Conservation (phyloP, 2,888 invertebrate genomes). For the Electrophaes corylata region DNA sequence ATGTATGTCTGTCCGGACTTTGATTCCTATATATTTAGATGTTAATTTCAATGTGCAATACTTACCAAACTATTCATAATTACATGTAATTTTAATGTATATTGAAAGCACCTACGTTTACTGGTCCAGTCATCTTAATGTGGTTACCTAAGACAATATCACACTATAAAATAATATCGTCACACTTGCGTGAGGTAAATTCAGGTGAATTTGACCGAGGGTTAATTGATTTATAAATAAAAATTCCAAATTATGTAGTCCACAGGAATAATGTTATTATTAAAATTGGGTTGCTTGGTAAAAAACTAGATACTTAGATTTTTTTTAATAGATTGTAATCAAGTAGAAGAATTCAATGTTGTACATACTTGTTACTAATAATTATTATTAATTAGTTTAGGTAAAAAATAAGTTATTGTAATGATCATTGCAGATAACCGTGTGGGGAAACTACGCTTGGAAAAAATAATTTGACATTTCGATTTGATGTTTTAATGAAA, state of each 20-base stretch:
- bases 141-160: too few species aligned
- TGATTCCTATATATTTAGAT: background rate
- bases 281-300: constrained; percentile 15
- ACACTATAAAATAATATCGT: too few species aligned
- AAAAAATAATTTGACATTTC: constrained; percentile 74
- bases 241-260: background rate
- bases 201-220: too few species aligned
- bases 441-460: constrained; percentile 84
- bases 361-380: constrained; percentile 64
- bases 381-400: constrained; percentile 25
- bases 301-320: background rate
- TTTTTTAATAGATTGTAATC: background rate
- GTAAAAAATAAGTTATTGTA: constrained; percentile 33
- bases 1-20: background rate
- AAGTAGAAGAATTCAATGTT: constrained; percentile 50
- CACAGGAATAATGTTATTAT: background rate
- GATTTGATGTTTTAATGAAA: constrained; percentile 71
- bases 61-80: background rate
- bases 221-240: background rate
- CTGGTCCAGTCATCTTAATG: too few species aligned
- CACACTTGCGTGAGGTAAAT: too few species aligned
- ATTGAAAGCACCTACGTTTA: background rate
- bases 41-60: constrained; percentile 9
- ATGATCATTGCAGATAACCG: constrained; percentile 66
- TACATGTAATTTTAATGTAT: background rate